Percentiles rank a stretch among this genome's conserved stretches.
These are phyloP conservation scores for Drosophila greeni DNA, from an alignment of 2,888 invertebrate genomes.

Conservation along the genomic window DNA sequence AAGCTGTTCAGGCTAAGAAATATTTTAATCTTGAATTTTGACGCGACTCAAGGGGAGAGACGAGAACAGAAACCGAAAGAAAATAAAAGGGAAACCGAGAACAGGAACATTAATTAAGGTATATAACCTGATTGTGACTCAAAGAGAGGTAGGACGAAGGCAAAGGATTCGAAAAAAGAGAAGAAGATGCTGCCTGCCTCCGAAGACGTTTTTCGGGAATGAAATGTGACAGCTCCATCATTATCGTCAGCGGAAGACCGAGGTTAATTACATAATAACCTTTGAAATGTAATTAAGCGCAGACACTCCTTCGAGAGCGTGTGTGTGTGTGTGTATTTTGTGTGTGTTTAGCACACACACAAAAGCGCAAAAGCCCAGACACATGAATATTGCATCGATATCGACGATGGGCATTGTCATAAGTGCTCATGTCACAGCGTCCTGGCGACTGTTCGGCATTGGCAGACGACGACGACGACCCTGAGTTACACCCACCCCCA, in stretches of 20 bases:
- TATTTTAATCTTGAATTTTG: slow-evolving; percentile 41
- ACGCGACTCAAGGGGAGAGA: slow-evolving; percentile 34
- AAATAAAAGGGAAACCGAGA: slow-evolving; percentile 21
- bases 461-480: slow-evolving; percentile 16
- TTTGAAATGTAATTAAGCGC: slow-evolving; percentile 56
- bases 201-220: slow-evolving; percentile 11
- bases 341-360: slow-evolving; percentile 1
- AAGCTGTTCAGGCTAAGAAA: slow-evolving; percentile 29
- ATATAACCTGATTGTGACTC: slow-evolving; percentile 48
- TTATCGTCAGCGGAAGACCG: slow-evolving; percentile 29
- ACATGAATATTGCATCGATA: slow-evolving; percentile 43
- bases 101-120: slow-evolving; percentile 62
- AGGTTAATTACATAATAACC: slow-evolving; percentile 63
- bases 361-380: slow-evolving; percentile 28
- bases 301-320: slow-evolving; percentile 5
- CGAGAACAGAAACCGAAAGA: neutral
- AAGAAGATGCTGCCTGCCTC: neutral
- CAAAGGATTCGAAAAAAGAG: slow-evolving; percentile 18
- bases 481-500: slow-evolving; percentile 1
- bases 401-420: slow-evolving; percentile 21
- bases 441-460: slow-evolving; percentile 17
- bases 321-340: neutral
- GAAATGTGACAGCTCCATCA: slow-evolving; percentile 39
- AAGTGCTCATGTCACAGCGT: slow-evolving; percentile 30
- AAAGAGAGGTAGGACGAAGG: neutral